Evolutionary conservation across 37 sponge, comb jelly and placozoan genomes (phyloP).

Genomic region (Agelas oroides): DNA sequence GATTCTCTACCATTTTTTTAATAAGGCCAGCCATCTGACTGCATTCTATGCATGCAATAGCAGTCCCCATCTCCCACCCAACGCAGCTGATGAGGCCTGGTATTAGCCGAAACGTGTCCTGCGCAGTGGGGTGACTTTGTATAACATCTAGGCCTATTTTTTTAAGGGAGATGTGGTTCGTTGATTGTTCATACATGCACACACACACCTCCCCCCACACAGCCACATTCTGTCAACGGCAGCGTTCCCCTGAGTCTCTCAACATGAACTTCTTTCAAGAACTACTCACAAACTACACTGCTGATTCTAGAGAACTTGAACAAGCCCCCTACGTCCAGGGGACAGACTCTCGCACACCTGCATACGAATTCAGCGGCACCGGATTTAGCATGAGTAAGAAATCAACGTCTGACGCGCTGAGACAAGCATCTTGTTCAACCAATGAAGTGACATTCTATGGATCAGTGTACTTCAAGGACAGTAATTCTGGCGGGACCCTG

Average conservation of each 20-base stretch:
- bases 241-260: not conserved
- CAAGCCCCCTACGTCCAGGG: slow-evolving; percentile 1
- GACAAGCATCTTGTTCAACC: not conserved
- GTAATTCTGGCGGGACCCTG: slow-evolving; percentile 29
- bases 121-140: too few relatives aligned
- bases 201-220: not conserved
- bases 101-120: too few relatives aligned
- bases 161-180: too few relatives aligned
- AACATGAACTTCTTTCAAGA: slow-evolving; percentile 26
- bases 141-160: too few relatives aligned
- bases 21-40: too few relatives aligned
- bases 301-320: not conserved
- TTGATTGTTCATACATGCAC: not conserved
- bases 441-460: slow-evolving; percentile 34
- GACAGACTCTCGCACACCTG: not conserved
- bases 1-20: too few relatives aligned
- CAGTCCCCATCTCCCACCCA: too few relatives aligned
- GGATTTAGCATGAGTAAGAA: not conserved
- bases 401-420: not conserved
- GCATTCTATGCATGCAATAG: not conserved
- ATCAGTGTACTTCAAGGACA: slow-evolving; percentile 12
- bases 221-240: not conserved
- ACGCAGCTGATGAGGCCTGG: too few relatives aligned
- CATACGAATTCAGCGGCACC: slow-evolving; percentile 29
- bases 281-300: not conserved